Conservation (phyloP, 2,888 invertebrate genomes). For the Pandemis cinnamomeana region DNA sequence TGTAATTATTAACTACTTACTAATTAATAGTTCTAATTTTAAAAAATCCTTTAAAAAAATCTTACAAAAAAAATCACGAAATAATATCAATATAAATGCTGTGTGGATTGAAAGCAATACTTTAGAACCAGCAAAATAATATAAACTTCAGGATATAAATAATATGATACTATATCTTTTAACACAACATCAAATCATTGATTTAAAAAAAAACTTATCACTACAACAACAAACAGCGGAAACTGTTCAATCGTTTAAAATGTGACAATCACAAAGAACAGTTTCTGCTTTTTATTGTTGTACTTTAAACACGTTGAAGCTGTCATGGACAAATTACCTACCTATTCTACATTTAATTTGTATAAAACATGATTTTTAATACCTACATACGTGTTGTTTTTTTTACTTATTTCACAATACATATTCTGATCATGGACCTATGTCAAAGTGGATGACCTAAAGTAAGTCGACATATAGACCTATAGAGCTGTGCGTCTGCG, state of each 20-base stretch:
- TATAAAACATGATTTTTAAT: neutral
- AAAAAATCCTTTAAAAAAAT: neutral
- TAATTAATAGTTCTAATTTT: slow-evolving; percentile 5
- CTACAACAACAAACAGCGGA: no score
- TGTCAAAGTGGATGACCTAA: no score
- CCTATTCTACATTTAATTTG: slow-evolving; percentile 3
- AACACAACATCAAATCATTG: neutral
- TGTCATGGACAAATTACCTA: slow-evolving; percentile 9
- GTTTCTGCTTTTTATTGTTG: no score
- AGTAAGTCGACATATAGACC: no score
- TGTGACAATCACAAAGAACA: no score
- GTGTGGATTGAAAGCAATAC: neutral
- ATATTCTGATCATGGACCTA: no score
- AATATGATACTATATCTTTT: neutral
- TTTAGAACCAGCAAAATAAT: neutral
- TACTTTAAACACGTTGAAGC: neutral
- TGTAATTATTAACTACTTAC: slow-evolving; percentile 27
- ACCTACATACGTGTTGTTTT: neutral
- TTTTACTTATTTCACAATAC: no score
- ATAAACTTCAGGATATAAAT: neutral
- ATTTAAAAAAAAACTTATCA: neutral
- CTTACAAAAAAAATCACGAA: neutral
- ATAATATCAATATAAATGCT: neutral
- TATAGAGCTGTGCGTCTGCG: no score
- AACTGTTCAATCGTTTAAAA: no score